A percentile compares a stretch with the other conserved stretches of the same genome.
phyloP scores from a whole-genome alignment of 2,113 vertebrate species.

The Neodon shergylaensis region DNA sequence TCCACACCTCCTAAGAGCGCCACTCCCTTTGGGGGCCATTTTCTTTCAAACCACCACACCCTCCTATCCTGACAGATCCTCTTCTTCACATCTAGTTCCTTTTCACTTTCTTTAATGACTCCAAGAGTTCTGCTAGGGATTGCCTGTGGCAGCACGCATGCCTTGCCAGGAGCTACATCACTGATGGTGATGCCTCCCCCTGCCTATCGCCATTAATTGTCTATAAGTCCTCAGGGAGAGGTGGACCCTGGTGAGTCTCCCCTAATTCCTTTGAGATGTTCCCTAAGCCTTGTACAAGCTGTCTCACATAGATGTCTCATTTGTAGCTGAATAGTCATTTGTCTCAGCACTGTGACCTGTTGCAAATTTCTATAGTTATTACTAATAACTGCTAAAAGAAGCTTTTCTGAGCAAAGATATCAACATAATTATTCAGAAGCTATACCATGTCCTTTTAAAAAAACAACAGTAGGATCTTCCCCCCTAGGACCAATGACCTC shows the following conservation, averaged over 20 bases:
- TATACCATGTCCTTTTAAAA: too few relatives aligned
- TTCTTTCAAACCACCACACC: too few relatives aligned
- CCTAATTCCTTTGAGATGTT: background rate
- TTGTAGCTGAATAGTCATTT: background rate
- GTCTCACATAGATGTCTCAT: background rate
- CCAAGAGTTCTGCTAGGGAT: background rate
- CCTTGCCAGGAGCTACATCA: background rate
- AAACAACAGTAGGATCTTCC: background rate
- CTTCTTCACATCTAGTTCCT: background rate
- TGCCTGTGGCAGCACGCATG: too few relatives aligned
- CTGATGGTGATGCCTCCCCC: background rate
- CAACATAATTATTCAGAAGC: background rate
- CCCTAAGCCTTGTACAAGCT: background rate
- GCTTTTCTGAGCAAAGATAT: background rate
- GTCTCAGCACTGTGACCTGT: background rate
- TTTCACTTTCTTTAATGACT: background rate
- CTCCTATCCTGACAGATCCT: background rate
- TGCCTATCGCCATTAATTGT: background rate
- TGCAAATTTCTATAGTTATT: background rate
- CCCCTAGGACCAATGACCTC: background rate
- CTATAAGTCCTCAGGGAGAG: background rate
- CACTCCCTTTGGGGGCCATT: too few relatives aligned
- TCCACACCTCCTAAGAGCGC: too few relatives aligned
- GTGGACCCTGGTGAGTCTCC: background rate
- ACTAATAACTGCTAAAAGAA: background rate